Base-by-base conservation (phyloP, 2,797 vertebrate genomes). In the Discoglossus pictus region DNA sequence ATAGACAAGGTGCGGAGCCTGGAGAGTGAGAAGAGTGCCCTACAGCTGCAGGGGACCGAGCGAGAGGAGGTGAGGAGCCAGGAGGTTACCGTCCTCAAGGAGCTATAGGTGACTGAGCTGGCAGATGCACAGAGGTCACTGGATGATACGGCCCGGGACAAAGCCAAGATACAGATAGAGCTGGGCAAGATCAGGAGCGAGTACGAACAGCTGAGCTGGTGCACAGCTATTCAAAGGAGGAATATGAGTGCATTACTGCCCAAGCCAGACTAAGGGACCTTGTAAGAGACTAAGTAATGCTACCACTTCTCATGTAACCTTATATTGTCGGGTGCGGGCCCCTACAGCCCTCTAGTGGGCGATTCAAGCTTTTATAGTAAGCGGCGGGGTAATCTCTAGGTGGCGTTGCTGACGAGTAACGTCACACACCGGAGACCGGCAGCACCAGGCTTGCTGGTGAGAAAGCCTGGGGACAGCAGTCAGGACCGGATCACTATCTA, bases 1-100 rank as follows among this genome's bases (percentile, higher is more conserved):
- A 97, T 98, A 31, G 92, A 94, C 54, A 93, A 88, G 59, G 93
- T 96, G 75, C 92, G 95, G 2, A 91, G 91, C 38, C 66, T 97
- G 56, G 93, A 98, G 80, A 85, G 84, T 0, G 92, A 96, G 70
- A 97, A 94, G 78, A 88, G 85, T 61, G 78, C 87, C 0, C 87
- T 96, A 4, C 91, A 92, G 31, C 81, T 90, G 50, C 89, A 92
- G 76, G 89, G 89, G 15, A 84, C 61, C 39, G 88, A 95, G 80
- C 88, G 81, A 1, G 93, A 95, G 46, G 92, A 94, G 10, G 86
- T 89, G 42, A 73, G 89, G 25, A 89, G 80, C 68, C 89, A 91
- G 3, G 93, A 97, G 79, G 38, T 94, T 6, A 82, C 64, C 39
- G 86, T 89, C 6, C 78, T 96, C 34, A 94, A 88, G 81, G 79